Conservation (phyloP, 2,797 vertebrate genomes). For the Halcyon chelicuti region DNA sequence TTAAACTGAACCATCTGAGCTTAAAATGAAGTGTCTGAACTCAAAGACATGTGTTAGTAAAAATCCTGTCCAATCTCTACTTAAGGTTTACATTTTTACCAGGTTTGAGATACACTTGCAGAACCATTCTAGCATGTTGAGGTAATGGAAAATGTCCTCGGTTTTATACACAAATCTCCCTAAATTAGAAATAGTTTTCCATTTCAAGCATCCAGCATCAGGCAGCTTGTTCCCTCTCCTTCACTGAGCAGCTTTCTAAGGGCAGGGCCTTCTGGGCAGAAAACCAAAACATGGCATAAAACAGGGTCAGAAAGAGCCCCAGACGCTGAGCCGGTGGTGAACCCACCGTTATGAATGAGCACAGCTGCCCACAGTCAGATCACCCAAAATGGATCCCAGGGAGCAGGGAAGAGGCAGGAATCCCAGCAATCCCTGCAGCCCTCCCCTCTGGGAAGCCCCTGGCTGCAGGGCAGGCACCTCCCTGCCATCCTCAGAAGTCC, state of each 20-base stretch:
- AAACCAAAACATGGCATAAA: not conserved
- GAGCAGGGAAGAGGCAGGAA: not conserved
- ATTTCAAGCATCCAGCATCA: not conserved
- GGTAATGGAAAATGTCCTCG: conserved; percentile 11
- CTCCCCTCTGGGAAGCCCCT: not conserved
- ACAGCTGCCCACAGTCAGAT: rapidly evolving
- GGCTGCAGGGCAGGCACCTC: not conserved
- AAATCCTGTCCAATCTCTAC: not conserved
- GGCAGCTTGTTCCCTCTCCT: not conserved
- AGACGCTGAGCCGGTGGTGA: rapidly evolving
- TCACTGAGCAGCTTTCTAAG: not conserved
- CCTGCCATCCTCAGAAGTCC: not conserved
- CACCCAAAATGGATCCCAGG: not conserved
- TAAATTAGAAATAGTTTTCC: conserved; percentile 9
- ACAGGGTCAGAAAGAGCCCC: not conserved
- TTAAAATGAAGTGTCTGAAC: not conserved
- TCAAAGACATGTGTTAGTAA: not conserved
- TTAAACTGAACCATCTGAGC: not conserved
- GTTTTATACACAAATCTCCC: conserved; percentile 30
- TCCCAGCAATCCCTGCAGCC: not conserved
- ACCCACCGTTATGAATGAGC: rapidly evolving
- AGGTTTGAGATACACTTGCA: not conserved
- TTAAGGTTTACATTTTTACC: not conserved
- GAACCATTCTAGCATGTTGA: not conserved
- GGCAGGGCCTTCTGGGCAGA: not conserved